Base-by-base conservation (phyloP, 2,888 invertebrate species). In the Girardia tigrina region DNA sequence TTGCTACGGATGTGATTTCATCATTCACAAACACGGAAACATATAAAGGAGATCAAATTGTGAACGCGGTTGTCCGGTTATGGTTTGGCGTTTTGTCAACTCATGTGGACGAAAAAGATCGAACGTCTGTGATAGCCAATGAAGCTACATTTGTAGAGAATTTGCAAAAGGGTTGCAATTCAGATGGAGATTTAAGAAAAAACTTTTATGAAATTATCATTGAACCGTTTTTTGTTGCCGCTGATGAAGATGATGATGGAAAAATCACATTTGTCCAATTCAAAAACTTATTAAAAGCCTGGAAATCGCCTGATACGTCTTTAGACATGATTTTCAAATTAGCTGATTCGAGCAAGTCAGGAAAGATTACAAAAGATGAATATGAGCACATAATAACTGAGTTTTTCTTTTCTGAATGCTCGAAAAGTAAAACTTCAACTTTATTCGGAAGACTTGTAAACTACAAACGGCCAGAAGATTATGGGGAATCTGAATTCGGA, bases 21-120 rank as follows among this genome's bases (percentile, higher is more conserved):
- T 70, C 29, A 2, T 77, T 77, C 23, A 77, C 77, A 16, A 77
- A 77, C 70, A 77, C 77, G 77, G 77, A 76, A 1, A 28, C 77
- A n/a, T 76, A 26, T 26, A 27, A 76, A 6, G 77, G 76, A 1
- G 77, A 77, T 23, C 20, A 23, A 14, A 20, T 77, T 12, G 71
- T 77, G 29, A 77, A 77, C 4, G 6, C 77, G 1, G 70, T 77
- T 23, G 72, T 77, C 20, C 28, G 77, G 23, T 28, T 77, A 20
- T 77, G 77, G 77, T 77, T 26, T 56, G 70, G 56, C 1, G 26
- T 28, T 26, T 26, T 77, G 23, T 77, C 26, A 12, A 29, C 71
- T 12, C 71, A 71, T 36, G 70, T 23, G 14, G 77, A 77, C 2
- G 77, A 77, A 36, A 28, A 28, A 20, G 23, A 26, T 23, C 77